Evolutionary conservation across 1,140 invertebrate genomes (phyloP).

Genomic region (Cecropterus lyciades): DNA sequence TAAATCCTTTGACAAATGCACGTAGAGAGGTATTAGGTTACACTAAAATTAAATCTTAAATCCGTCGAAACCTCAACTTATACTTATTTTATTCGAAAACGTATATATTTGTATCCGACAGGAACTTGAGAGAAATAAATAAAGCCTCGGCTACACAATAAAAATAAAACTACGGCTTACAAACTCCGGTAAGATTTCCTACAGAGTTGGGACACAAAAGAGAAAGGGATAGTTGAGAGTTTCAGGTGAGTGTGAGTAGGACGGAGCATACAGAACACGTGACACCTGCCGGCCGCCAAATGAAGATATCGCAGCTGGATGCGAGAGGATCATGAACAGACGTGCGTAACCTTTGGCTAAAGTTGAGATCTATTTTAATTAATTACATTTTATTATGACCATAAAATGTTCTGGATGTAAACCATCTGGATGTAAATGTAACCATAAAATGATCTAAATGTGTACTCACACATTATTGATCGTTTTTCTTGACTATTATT

Average conservation of each 20-base stretch:
- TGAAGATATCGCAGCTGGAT: slow-evolving; percentile 83
- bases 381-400: too few relatives aligned
- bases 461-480: too few relatives aligned
- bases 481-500: too few relatives aligned
- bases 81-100: slow-evolving; percentile 37
- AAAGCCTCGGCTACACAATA: slow-evolving; percentile 62
- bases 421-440: too few relatives aligned
- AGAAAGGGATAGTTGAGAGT: slow-evolving; percentile 52
- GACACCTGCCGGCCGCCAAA: slow-evolving; percentile 81
- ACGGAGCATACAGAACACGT: slow-evolving; percentile 56
- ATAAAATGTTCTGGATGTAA: too few relatives aligned
- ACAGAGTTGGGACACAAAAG: slow-evolving; percentile 64
- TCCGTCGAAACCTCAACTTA: neutral
- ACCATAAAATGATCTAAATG: too few relatives aligned
- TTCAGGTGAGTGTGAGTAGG: slow-evolving; percentile 44
- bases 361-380: too few relatives aligned
- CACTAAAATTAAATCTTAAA: neutral
- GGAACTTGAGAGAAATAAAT: slow-evolving; percentile 72
- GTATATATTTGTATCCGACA: slow-evolving; percentile 65
- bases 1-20: slow-evolving; percentile 1
- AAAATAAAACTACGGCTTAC: slow-evolving; percentile 59
- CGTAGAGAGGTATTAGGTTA: neutral
- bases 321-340: slow-evolving; percentile 62
- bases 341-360: slow-evolving; percentile 50
- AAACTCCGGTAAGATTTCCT: slow-evolving; percentile 67